phyloP scores from a whole-genome alignment of 2,888 invertebrate species.

The Deilephila elpenor region DNA sequence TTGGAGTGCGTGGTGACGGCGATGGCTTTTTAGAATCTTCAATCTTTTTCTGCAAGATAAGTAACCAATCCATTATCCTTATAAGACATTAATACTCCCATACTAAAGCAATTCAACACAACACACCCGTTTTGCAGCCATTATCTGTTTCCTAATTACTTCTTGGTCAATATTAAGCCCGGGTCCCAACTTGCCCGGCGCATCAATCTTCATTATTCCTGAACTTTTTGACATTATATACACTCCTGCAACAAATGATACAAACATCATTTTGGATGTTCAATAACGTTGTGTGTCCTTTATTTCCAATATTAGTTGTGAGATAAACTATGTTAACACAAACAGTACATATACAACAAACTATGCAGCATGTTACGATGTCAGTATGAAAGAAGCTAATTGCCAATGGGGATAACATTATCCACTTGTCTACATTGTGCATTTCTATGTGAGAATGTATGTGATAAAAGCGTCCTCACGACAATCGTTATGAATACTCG shows the following conservation, averaged over 20 bases:
- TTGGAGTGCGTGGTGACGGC: slow-evolving; percentile 52
- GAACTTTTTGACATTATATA: slow-evolving; percentile 92
- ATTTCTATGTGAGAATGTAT: not conserved
- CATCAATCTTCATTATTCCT: slow-evolving; percentile 89
- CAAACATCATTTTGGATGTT: slow-evolving; percentile 29
- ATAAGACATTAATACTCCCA: not conserved
- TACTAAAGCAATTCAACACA: not conserved
- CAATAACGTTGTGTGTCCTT: slow-evolving; percentile 29
- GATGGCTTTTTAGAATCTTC: slow-evolving; percentile 70
- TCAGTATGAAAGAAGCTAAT: not conserved
- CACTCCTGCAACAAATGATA: slow-evolving; percentile 79
- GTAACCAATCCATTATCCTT: not conserved
- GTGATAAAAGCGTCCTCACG: slow-evolving; percentile 6
- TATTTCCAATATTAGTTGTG: slow-evolving; percentile 6
- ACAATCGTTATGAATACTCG: slow-evolving; percentile 7
- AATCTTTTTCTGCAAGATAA: slow-evolving; percentile 66
- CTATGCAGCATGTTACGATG: too few species aligned
- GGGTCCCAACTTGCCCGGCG: slow-evolving; percentile 83
- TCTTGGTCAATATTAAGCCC: slow-evolving; percentile 81
- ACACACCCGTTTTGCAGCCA: slow-evolving; percentile 79
- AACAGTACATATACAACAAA: too few species aligned
- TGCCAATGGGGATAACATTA: not conserved
- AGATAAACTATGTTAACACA: not conserved
- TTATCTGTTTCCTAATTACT: slow-evolving; percentile 78
- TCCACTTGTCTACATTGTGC: not conserved